Percentiles rank a stretch among this genome's conserved stretches.
phyloP scores from a whole-genome alignment of 2,113 vertebrate genomes.

The Gobio gobio region DNA sequence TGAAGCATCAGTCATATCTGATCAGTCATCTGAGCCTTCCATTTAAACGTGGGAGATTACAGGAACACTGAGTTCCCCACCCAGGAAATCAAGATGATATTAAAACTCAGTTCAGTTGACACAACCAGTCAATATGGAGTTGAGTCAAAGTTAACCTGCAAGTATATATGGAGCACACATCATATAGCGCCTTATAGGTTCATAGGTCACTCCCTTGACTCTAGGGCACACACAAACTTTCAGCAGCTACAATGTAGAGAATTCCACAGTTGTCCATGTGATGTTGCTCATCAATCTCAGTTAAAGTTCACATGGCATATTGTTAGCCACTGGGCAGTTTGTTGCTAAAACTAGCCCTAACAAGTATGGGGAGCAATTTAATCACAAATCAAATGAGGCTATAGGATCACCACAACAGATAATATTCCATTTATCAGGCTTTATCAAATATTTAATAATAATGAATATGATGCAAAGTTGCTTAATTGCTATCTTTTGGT shows the following conservation, averaged over 20 bases:
- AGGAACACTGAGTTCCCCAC: not conserved
- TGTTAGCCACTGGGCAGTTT: not conserved
- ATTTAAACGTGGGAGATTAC: not conserved
- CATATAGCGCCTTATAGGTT: not conserved
- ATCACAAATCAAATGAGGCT: not conserved
- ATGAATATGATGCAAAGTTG: not conserved
- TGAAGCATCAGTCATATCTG: not conserved
- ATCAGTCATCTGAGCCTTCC: not conserved
- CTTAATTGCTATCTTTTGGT: not conserved
- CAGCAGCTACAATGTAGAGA: not conserved
- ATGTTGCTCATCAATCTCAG: not conserved
- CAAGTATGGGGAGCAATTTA: not conserved
- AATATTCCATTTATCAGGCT: not conserved
- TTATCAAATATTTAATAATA: not conserved
- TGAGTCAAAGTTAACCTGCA: not conserved
- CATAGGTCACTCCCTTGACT: conserved; percentile 19
- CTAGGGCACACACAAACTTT: not conserved
- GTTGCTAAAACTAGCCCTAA: not conserved
- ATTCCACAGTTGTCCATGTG: conserved; percentile 6
- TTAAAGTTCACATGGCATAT: conserved; percentile 21
- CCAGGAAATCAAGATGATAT: not conserved
- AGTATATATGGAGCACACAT: not conserved
- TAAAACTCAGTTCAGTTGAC: not conserved
- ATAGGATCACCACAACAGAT: not conserved
- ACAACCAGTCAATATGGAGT: not conserved